Evolutionary conservation across 2,113 vertebrate genomes (phyloP).

Genomic region (Poecilia latipinna): DNA sequence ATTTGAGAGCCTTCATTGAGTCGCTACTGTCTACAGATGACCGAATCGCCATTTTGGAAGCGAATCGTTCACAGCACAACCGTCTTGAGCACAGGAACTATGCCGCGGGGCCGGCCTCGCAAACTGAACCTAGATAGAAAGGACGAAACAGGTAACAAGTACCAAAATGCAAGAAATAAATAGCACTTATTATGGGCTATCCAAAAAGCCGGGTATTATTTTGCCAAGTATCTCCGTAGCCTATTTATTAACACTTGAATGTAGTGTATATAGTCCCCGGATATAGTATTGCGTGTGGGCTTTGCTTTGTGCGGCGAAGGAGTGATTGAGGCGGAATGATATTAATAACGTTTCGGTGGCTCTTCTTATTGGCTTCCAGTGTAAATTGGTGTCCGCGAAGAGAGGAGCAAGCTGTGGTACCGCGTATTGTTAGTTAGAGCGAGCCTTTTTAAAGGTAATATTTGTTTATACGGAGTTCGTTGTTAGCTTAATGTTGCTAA

Average conservation of each 20-base stretch:
- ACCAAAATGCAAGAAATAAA: conserved; percentile 77
- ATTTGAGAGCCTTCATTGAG: conserved; percentile 33
- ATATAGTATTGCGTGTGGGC: conserved; percentile 86
- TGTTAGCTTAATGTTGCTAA: conserved; percentile 67
- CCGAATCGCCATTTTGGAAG: conserved; percentile 83
- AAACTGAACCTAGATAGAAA: conserved; percentile 86
- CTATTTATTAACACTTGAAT: conserved; percentile 74
- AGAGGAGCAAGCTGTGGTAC: neutral
- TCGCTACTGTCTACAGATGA: conserved; percentile 41
- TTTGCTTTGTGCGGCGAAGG: conserved; percentile 82
- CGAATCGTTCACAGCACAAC: conserved; percentile 83
- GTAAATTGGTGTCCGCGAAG: conserved; percentile 64
- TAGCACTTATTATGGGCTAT: conserved; percentile 58
- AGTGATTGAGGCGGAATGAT: conserved; percentile 91
- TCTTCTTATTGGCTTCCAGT: conserved; percentile 79
- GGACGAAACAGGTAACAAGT: conserved; percentile 88
- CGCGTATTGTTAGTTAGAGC: neutral
- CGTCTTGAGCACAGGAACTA: conserved; percentile 86
- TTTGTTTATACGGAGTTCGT: conserved; percentile 21
- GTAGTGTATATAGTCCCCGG: conserved; percentile 93
- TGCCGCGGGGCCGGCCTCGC: conserved; percentile 97
- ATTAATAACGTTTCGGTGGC: conserved; percentile 83
- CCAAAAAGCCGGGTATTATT: conserved; percentile 44
- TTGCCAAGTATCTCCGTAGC: conserved; percentile 52
- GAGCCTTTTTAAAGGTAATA: neutral